These are phyloP conservation scores for Tenrec ecaudatus DNA, from an alignment of 2,113 vertebrate species.

Conservation along the genomic window DNA sequence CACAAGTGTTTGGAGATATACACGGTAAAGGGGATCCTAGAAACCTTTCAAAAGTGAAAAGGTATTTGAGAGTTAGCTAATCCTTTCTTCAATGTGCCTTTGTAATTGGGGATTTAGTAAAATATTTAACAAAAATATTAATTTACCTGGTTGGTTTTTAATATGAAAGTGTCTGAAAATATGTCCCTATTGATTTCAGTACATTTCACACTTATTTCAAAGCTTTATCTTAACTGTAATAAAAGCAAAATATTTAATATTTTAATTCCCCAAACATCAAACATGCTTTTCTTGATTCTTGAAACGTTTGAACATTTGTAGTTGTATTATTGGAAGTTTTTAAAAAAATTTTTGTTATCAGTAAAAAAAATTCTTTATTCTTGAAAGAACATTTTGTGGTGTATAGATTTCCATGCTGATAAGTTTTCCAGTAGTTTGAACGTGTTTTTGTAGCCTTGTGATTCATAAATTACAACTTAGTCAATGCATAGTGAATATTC, in stretches of 20 bases:
- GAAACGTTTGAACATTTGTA: background rate
- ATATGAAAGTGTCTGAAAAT: background rate
- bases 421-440: background rate
- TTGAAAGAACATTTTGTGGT: background rate
- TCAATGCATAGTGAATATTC: too few relatives aligned
- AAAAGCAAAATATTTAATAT: background rate
- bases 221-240: background rate
- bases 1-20: background rate
- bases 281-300: background rate
- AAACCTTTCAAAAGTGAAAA: background rate
- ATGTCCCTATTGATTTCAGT: background rate
- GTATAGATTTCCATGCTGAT: background rate
- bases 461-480: too few relatives aligned
- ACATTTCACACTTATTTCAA: slow-evolving; percentile 11
- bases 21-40: background rate
- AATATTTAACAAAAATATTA: background rate
- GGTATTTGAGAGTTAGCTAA: background rate
- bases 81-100: background rate
- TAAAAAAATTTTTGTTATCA: background rate
- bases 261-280: background rate
- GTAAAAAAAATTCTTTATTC: background rate
- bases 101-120: background rate
- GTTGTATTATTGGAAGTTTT: too few relatives aligned
- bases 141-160: slow-evolving; percentile 11
- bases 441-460: background rate